Evolutionary conservation across 53 echinoderm and acorn worm species (phyloP), one percentile per base, ranked within the genome.

Genomic region (Luidia sarsii): DNA sequence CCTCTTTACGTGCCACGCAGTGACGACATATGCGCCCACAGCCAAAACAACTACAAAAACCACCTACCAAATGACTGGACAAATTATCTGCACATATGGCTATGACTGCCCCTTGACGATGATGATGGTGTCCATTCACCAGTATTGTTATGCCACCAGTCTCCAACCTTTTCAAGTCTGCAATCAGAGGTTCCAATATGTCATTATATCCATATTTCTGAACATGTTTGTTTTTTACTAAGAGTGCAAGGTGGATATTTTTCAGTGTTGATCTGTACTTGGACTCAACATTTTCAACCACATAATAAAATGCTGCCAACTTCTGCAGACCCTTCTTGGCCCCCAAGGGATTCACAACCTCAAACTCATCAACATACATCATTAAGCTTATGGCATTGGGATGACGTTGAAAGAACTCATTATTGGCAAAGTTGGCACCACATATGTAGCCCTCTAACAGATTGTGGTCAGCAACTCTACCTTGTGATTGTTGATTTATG

Each of bases 321-420:
- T 73, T 38, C 23, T 73, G 55, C 32, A 33, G 33, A 20, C 74
- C 56, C 21, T 33, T 18, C 39, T 73, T 70, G 8, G 74, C 54
- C n/a, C 74, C 74, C 27, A 73, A 55, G 55, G 74, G 74, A 54
- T 73, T 73, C 2, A 73, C 55, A 30, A 73, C 56, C 55, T 54
- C 74, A 55, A 73, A 73, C 18, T 73, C 74, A 73, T 73, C 59
- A 13, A 59, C 59, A 54, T 59, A 59, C 59, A 59, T 59, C 64
- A 64, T 64, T 33, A 64, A 5, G 39, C 86, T 67, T 69, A 86
- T 27, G 24, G 86, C 79, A 68, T 79, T 27, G 15, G 79, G 86
- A 31, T 79, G 57, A 30, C 1, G 18, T 22, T 45, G 54, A 49
- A 57, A 79, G 53, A 86, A 86, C 24, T 79, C 55, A 59, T 61